These are phyloP conservation scores for Drosophila borealis DNA, from an alignment of 2,888 invertebrate genomes.

Conservation along the genomic window DNA sequence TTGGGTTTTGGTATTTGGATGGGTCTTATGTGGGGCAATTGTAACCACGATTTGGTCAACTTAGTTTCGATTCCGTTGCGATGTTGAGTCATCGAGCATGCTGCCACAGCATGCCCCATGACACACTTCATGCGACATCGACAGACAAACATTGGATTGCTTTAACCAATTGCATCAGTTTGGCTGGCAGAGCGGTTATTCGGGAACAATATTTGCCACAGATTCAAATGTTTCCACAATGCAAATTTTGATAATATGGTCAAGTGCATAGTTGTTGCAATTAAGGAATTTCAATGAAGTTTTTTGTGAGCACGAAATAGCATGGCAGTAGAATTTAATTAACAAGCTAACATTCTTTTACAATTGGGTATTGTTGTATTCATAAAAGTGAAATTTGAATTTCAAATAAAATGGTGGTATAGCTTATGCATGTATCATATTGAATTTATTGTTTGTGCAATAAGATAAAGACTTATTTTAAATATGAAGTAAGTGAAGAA, in stretches of 20 bases:
- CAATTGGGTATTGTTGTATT: too few species aligned
- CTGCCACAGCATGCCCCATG: conserved; percentile 11
- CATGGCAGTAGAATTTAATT: too few species aligned
- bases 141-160: conserved; percentile 21
- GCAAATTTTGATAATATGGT: conserved; percentile 22
- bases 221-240: conserved; percentile 6
- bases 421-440: too few species aligned
- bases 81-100: conserved; percentile 14
- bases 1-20: conserved; percentile 45
- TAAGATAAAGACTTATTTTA: too few species aligned
- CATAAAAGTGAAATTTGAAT: too few species aligned
- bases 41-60: conserved; percentile 64
- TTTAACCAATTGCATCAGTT: conserved; percentile 22
- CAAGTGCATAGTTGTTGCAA: not conserved
- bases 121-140: conserved; percentile 17
- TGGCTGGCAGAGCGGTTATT: conserved; percentile 6
- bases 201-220: conserved; percentile 9
- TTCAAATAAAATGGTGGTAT: too few species aligned
- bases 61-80: conserved; percentile 55
- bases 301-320: not conserved
- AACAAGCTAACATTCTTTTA: too few species aligned
- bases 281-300: not conserved
- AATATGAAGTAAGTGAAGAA: too few species aligned
- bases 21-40: conserved; percentile 33
- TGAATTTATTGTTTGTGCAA: too few species aligned